Conservation (phyloP, 2,888 invertebrate species). For the Drosophila greeni region DNA sequence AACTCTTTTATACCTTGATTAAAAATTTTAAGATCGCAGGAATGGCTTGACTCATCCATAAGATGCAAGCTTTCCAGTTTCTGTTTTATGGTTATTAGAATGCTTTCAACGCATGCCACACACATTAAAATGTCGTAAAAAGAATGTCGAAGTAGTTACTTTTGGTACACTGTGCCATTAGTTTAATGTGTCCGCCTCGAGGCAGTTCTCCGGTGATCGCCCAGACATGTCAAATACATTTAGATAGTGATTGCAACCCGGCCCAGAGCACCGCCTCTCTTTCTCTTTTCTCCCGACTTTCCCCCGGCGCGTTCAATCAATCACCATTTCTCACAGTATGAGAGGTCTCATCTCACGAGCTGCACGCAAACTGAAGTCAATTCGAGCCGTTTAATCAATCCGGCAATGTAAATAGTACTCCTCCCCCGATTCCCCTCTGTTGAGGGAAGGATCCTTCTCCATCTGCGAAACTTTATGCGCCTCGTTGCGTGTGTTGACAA, state of each 20-base stretch:
- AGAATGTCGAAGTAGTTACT: conserved; percentile 31
- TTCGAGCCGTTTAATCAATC: conserved; percentile 56
- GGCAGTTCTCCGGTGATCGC: conserved; percentile 42
- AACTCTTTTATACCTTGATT: conserved; percentile 35
- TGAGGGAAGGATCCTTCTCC: neutral
- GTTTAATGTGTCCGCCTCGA: conserved; percentile 50
- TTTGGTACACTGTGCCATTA: conserved; percentile 53
- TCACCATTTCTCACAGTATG: conserved; percentile 32
- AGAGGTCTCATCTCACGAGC: conserved; percentile 17
- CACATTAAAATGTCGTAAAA: conserved; percentile 67
- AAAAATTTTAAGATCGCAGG: neutral
- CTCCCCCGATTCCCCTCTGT: conserved; percentile 1
- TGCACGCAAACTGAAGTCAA: conserved; percentile 54
- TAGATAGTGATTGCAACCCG: conserved; percentile 51
- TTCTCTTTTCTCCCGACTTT: conserved; percentile 52
- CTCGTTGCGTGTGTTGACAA: conserved; percentile 70
- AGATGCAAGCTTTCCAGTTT: conserved; percentile 21
- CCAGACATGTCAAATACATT: conserved; percentile 70
- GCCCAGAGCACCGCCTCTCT: conserved; percentile 14
- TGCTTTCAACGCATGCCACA: conserved; percentile 45
- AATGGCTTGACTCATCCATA: conserved; percentile 55
- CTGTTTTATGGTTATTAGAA: conserved; percentile 62
- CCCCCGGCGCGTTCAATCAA: conserved; percentile 55
- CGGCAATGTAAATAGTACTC: conserved; percentile 21
- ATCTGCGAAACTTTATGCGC: conserved; percentile 24